A percentile compares a stretch with the other conserved stretches of the same genome.
phyloP scores from a whole-genome alignment of 1,140 invertebrate genomes.

The Anastrepha ludens region DNA sequence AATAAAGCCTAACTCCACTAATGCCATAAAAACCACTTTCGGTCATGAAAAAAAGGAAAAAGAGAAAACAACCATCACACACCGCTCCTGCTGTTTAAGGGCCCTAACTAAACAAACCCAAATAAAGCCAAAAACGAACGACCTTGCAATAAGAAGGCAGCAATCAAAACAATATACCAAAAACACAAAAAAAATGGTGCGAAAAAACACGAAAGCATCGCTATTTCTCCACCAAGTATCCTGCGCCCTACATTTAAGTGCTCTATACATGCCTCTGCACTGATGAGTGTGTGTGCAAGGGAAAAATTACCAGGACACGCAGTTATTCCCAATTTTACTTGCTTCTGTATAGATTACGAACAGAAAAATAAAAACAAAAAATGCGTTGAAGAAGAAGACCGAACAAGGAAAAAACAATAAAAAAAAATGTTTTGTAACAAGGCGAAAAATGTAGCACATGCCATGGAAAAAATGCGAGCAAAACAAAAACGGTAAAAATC shows the following conservation, averaged over 20 bases:
- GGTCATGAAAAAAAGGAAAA: not conserved
- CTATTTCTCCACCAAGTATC: not conserved
- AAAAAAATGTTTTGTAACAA: conserved; percentile 25
- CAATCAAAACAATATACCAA: conserved; percentile 2
- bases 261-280: not conserved
- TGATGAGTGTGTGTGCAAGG: not conserved
- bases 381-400: conserved; percentile 20
- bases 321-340: not conserved
- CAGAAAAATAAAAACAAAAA: conserved; percentile 34
- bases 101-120: not conserved
- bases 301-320: not conserved
- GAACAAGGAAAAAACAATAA: not conserved
- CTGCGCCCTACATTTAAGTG: not conserved
- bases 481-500: conserved; percentile 54
- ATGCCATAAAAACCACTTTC: not conserved
- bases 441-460: conserved; percentile 19
- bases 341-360: not conserved
- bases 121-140: conserved; percentile 40
- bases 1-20: not conserved
- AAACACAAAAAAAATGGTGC: not conserved
- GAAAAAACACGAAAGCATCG: not conserved
- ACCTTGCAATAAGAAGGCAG: conserved; percentile 54
- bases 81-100: not conserved
- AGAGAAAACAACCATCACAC: not conserved
- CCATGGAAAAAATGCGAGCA: conserved; percentile 50